Evolutionary conservation across 2,113 vertebrate species (phyloP).

Genomic region (Athene noctua): DNA sequence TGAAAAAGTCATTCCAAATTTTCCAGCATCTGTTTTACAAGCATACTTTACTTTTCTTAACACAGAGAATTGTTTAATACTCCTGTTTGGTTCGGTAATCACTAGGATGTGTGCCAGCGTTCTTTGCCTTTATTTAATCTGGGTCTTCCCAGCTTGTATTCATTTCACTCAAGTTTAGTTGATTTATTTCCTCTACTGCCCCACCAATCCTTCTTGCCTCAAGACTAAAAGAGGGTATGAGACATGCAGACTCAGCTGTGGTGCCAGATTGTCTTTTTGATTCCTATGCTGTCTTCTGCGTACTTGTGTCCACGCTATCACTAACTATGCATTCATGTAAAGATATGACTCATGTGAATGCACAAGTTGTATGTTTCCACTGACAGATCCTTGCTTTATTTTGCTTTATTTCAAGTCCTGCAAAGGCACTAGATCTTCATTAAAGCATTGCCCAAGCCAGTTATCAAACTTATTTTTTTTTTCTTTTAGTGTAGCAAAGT

Average conservation of each 20-base stretch:
- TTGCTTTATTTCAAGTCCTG: background rate
- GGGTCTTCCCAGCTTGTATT: background rate
- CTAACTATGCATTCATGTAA: background rate
- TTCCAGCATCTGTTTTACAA: background rate
- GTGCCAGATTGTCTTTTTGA: background rate
- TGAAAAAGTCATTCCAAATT: background rate
- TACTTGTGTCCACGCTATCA: background rate
- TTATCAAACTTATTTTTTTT: background rate
- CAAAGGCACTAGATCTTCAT: background rate
- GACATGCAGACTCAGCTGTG: background rate
- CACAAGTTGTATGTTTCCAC: background rate
- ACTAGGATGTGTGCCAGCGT: background rate
- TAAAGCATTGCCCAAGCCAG: background rate
- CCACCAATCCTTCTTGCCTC: background rate
- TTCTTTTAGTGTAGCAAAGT: background rate
- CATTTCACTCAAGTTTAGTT: background rate
- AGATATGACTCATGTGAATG: background rate
- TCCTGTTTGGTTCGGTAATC: background rate
- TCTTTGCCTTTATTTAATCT: background rate
- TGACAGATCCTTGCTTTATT: background rate
- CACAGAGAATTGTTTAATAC: background rate
- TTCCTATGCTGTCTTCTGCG: fast-evolving
- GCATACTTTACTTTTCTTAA: background rate
- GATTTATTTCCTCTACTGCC: background rate
- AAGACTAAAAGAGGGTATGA: background rate